These are phyloP conservation scores for Microplitis manilae DNA, from an alignment of 2,888 invertebrate species.

Conservation along the genomic window DNA sequence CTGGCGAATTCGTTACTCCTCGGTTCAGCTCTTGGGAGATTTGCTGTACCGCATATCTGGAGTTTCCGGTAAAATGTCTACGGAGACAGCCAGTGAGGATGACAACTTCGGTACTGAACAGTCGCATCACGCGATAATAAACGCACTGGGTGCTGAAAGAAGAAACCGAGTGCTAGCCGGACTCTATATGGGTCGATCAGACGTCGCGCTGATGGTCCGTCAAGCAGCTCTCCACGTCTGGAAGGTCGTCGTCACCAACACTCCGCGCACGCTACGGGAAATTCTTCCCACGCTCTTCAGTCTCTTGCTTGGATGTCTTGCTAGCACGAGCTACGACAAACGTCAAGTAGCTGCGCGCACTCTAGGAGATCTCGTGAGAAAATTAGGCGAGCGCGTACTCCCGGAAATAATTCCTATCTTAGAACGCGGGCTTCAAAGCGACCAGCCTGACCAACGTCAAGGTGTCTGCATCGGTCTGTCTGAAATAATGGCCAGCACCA, in stretches of 20 bases:
- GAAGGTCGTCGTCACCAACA: conserved; percentile 99
- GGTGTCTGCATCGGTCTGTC: conserved; percentile 98
- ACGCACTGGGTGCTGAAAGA: conserved; percentile 89
- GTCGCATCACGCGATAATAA: conserved; percentile 92
- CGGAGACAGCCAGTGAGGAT: conserved; percentile 97
- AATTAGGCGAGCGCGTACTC: conserved; percentile 96
- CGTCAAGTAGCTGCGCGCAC: conserved; percentile 97
- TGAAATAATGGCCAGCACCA: conserved; percentile 98
- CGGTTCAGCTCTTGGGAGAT: conserved; percentile 96
- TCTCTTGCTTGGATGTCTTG: conserved; percentile 92
- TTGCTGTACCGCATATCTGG: conserved; percentile 96
- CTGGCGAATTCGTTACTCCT: conserved; percentile 95
- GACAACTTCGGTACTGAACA: conserved; percentile 99
- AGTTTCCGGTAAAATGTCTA: conserved; percentile 99
- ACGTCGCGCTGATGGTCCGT: conserved; percentile 96
- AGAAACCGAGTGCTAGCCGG: conserved; percentile 94
- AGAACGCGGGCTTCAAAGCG: conserved; percentile 92
- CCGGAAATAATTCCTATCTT: conserved; percentile 99
- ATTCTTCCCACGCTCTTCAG: conserved; percentile 95
- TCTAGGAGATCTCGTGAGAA: conserved; percentile 95
- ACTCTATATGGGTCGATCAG: conserved; percentile 97
- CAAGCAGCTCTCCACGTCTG: conserved; percentile 99
- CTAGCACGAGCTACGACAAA: conserved; percentile 96
- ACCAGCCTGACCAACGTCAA: conserved; percentile 94
- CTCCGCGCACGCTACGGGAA: conserved; percentile 95